These are phyloP conservation scores for Trematomus loennbergii DNA, from an alignment of 2,113 vertebrate species.

Conservation along the genomic window DNA sequence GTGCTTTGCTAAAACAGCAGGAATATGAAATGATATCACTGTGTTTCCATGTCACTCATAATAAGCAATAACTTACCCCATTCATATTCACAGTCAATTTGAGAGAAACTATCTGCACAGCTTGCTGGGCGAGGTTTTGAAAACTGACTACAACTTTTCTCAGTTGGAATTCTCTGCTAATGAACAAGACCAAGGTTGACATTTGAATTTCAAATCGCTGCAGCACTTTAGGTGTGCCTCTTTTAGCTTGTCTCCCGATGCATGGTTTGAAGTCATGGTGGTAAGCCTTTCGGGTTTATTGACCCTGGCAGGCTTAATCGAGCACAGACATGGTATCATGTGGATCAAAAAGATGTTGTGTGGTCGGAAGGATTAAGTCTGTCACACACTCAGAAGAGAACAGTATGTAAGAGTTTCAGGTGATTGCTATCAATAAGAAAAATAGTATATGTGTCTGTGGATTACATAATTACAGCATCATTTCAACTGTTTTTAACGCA, in stretches of 20 bases:
- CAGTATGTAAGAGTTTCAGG: background rate
- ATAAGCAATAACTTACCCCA: constrained; percentile 13
- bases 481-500: background rate
- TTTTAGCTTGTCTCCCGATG: constrained; percentile 17
- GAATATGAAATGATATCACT: background rate
- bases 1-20: background rate
- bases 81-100: constrained; percentile 39
- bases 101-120: constrained; percentile 17
- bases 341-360: constrained; percentile 11
- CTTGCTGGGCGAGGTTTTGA: background rate
- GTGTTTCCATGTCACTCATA: background rate
- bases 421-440: background rate
- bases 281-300: constrained; percentile 16
- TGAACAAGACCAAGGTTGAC: constrained; percentile 61
- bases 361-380: constrained; percentile 1
- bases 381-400: background rate
- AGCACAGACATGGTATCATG: constrained; percentile 5
- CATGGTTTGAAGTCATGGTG: constrained; percentile 23
- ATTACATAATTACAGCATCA: background rate
- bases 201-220: constrained; percentile 61
- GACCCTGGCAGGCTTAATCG: constrained; percentile 48
- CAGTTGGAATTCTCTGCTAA: constrained; percentile 52
- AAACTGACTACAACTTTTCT: constrained; percentile 48
- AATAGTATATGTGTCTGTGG: background rate
- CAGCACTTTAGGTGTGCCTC: constrained; percentile 20